Percentiles rank a stretch among this genome's conserved stretches.
Evolutionary conservation across 2,797 vertebrate species (phyloP).

Genomic region (Falco naumanni): DNA sequence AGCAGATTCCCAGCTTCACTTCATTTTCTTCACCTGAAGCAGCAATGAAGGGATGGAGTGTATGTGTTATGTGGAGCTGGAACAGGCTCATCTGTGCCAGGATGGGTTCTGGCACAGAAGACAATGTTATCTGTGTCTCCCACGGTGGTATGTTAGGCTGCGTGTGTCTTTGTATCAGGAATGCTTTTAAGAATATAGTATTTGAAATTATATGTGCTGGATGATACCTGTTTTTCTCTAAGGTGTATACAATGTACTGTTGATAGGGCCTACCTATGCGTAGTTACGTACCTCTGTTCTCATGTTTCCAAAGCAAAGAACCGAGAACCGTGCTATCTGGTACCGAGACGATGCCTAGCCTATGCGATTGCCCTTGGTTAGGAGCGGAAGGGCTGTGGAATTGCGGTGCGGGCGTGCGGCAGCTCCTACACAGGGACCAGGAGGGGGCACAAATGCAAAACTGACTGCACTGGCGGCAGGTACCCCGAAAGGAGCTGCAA

Average conservation of each 20-base stretch:
- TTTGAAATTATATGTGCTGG: background rate
- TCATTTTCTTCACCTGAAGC: background rate
- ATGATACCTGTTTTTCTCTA: background rate
- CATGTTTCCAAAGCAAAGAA: background rate
- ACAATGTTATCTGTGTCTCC: background rate
- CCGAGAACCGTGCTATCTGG: background rate
- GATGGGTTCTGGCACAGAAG: background rate
- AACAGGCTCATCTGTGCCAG: background rate
- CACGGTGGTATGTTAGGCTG: background rate
- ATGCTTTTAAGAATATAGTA: background rate
- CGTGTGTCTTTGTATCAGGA: background rate
- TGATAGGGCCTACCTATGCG: background rate
- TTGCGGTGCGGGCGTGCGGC: fast-evolving
- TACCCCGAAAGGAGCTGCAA: background rate
- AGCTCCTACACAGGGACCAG: background rate
- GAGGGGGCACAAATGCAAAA: background rate
- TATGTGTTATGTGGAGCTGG: background rate
- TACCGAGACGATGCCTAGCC: background rate
- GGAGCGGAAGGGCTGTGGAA: background rate
- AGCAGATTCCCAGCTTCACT: background rate
- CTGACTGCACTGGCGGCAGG: background rate
- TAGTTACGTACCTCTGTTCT: background rate
- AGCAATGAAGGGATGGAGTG: background rate
- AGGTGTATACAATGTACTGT: background rate
- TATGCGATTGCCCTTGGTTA: background rate